Evolutionary conservation across 2,888 invertebrate species (phyloP), one percentile per base, ranked within the genome.

Genomic region (Resseliella maxima): DNA sequence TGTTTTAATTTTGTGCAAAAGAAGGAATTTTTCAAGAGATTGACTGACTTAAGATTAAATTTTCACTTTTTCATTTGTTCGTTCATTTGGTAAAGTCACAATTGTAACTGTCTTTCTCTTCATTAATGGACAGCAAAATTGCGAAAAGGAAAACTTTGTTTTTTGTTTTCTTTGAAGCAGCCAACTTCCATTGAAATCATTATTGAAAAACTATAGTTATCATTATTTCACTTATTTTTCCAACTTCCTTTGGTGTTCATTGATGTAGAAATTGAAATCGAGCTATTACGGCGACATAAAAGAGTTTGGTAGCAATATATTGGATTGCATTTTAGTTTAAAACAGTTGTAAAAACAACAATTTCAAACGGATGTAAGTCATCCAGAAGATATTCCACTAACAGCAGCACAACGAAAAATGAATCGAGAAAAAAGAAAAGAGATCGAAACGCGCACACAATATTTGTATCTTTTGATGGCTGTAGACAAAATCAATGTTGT

Each of bases 181-280:
- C n/a, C n/a, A n/a, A n/a, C n/a, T n/a, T n/a, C n/a, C n/a, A n/a
- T n/a, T n/a, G n/a, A n/a, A n/a, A n/a, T n/a, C n/a, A n/a, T n/a
- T n/a, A n/a, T n/a, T n/a, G n/a, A n/a, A n/a, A n/a, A 15, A 50
- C 18, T 8, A 59, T 24, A 24, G 59, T 24, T n/a, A n/a, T n/a
- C n/a, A n/a, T 59, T 1, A 59, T 59, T 72, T 31, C 35, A 31
- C 1, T 72, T 0, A 2, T 5, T 72, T 1, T 72, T 15, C n/a
- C n/a, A n/a, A n/a, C 15, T 15, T 15, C 21, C 21, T 3, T 59
- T 31, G 31, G 15, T 31, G 72, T 12, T 72, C 72, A 35, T 21
- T 72, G 72, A 72, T 27, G 72, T 15, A 31, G 31, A 72, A 72
- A 72, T 72, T 72, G 72, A 72, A 72, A 72, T 72, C 72, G 72